These are phyloP conservation scores for Telmatherina bonti DNA, from an alignment of 2,797 vertebrate genomes.

Conservation along the genomic window DNA sequence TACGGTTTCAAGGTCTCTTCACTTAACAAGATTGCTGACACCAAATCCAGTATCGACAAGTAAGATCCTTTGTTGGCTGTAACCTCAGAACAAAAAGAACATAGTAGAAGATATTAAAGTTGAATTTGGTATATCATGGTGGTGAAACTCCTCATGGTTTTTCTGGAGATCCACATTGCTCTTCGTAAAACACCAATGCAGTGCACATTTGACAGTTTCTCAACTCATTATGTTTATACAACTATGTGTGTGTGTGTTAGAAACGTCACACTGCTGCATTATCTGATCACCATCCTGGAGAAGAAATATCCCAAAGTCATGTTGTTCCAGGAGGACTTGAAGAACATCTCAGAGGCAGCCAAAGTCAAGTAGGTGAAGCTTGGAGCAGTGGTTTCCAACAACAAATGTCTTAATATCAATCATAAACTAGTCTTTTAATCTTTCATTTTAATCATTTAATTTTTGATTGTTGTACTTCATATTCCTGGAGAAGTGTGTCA, in stretches of 20 bases:
- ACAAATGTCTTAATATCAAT: neutral
- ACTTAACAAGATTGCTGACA: constrained; percentile 98
- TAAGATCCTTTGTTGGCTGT: constrained; percentile 76
- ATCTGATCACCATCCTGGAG: constrained; percentile 98
- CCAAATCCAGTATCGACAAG: constrained; percentile 99
- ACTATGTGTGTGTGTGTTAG: constrained; percentile 78
- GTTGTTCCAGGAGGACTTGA: constrained; percentile 90
- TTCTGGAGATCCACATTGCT: neutral
- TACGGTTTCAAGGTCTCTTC: constrained; percentile 98
- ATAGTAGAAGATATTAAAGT: constrained; percentile 8
- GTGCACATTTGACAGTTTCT: constrained; percentile 22
- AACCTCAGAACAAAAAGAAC: constrained; percentile 13
- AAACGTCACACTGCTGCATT: constrained; percentile 97
- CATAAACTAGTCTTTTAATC: neutral
- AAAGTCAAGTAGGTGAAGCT: constrained; percentile 94
- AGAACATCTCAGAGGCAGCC: constrained; percentile 90
- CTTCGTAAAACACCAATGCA: constrained; percentile 3
- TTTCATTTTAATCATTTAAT: neutral
- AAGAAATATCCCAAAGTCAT: constrained; percentile 97
- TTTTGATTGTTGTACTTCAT: neutral
- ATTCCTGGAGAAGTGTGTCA: neutral
- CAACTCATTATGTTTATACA: neutral
- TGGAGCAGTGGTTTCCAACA: constrained; percentile 1
- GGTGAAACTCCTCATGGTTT: constrained; percentile 15
- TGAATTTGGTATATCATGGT: constrained; percentile 4